Evolutionary conservation across 2,797 vertebrate genomes (phyloP).

Genomic region (Periparus ater): DNA sequence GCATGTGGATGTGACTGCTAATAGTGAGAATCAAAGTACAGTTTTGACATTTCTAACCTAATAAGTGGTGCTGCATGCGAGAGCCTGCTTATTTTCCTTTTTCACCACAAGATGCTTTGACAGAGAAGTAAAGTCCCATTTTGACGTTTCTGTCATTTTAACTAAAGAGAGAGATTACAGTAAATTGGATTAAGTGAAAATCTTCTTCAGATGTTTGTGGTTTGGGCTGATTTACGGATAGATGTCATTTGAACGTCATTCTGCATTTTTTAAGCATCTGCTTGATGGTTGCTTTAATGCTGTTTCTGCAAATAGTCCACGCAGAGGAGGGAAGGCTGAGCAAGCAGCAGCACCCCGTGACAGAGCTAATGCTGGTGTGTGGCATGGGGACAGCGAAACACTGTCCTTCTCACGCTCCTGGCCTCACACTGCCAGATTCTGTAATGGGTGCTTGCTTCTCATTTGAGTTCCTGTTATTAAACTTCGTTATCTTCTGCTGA

Average conservation of each 20-base stretch:
- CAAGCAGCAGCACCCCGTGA: slow-evolving; percentile 25
- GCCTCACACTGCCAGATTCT: neutral
- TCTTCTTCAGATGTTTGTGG: slow-evolving; percentile 72
- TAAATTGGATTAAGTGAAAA: slow-evolving; percentile 74
- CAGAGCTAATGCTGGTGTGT: neutral
- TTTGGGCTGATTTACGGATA: slow-evolving; percentile 72
- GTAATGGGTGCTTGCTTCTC: neutral
- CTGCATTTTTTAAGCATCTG: slow-evolving; percentile 63
- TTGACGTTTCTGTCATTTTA: slow-evolving; percentile 73
- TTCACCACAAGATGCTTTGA: slow-evolving; percentile 56
- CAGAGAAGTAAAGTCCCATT: slow-evolving; percentile 65
- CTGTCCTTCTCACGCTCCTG: neutral
- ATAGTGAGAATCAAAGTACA: slow-evolving; percentile 59
- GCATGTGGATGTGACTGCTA: slow-evolving; percentile 58
- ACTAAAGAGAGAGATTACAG: slow-evolving; percentile 70
- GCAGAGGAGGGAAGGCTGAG: slow-evolving; percentile 18
- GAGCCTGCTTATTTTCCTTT: slow-evolving; percentile 66
- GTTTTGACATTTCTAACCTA: slow-evolving; percentile 71
- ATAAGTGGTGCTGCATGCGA: slow-evolving; percentile 33
- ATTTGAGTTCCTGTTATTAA: neutral
- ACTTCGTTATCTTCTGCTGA: neutral
- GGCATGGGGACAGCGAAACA: neutral
- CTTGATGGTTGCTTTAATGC: slow-evolving; percentile 47
- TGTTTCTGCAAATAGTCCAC: slow-evolving; percentile 44
- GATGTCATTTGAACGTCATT: slow-evolving; percentile 68